A percentile compares a stretch with the other conserved stretches of the same genome.
Evolutionary conservation across 1,140 invertebrate species (phyloP).

Genomic region (Tribolium castaneum): DNA sequence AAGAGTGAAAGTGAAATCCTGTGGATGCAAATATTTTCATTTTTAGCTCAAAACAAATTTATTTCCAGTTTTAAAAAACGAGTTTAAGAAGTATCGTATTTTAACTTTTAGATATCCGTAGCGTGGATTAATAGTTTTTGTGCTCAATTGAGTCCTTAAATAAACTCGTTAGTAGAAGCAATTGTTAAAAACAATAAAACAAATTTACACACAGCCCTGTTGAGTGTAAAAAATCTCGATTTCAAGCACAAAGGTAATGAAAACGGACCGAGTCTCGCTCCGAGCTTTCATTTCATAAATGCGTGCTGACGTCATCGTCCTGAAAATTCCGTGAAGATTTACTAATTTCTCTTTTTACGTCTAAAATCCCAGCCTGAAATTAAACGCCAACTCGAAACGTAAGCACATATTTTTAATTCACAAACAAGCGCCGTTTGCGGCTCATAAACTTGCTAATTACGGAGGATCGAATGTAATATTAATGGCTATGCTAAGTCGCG

Average conservation of each 20-base stretch:
- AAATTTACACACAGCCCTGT: neutral
- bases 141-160: too few species aligned
- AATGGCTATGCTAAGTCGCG: neutral
- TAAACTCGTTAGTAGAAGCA: too few species aligned
- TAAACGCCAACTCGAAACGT: neutral
- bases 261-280: neutral
- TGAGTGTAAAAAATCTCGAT: neutral
- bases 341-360: neutral
- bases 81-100: too few species aligned
- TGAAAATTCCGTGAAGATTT: neutral
- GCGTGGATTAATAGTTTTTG: too few species aligned
- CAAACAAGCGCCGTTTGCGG: neutral
- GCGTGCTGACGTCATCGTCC: neutral
- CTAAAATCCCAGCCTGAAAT: neutral
- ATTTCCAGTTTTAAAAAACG: too few species aligned
- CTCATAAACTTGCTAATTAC: neutral
- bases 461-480: neutral
- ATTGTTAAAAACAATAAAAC: too few species aligned
- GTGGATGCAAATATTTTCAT: too few species aligned
- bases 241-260: neutral
- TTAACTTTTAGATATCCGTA: too few species aligned
- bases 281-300: neutral
- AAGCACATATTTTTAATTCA: neutral
- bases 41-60: too few species aligned
- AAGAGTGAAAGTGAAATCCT: too few species aligned